Base-by-base conservation (phyloP, 1,140 invertebrate species). In the Portunus trituberculatus region DNA sequence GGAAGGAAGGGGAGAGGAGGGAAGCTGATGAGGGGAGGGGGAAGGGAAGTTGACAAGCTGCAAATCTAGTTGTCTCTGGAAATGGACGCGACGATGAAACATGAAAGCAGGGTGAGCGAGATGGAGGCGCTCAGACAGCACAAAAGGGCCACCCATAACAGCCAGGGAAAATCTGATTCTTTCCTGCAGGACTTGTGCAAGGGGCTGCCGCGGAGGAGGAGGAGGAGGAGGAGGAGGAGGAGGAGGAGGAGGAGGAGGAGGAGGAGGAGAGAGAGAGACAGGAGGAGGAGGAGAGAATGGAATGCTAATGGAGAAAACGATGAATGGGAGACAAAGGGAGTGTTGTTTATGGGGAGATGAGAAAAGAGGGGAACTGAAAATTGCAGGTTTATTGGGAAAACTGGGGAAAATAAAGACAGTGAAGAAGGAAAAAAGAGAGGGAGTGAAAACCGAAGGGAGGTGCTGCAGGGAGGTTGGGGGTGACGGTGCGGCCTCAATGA, bases 51-150 rank as follows among this genome's bases (percentile, higher is more conserved):
- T n/a, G 67, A 76, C 67, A 76, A 76, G n/a, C 67, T n/a, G 67
- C 67, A 76, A 76, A 76, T 76, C 67, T n/a, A n/a, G 67, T 76
- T 76, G 67, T 76, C 67, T 76, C 67, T 76, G 67, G 67, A n/a
- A 76, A 76, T 76, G 67, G 67, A n/a, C 20, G 67, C 67, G 67
- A 76, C 67, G 67, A 76, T 76, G 67, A 76, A n/a, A 76, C 67
- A 25, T 76, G 67, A 76, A 76, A 76, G 67, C 67, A 76, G n/a
- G 67, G 67, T 7, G 67, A n/a, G 67, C 6, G 67, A 20, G 52
- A 10, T 25, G 67, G n/a, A n/a, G 67, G 67, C 20, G 67, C 20
- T 12, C 12, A 25, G 67, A 76, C 20, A 7, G 67, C 67, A 76
- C 67, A 25, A n/a, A 76, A n/a, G 67, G n/a, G 67, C 67, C 20